Base-by-base conservation (phyloP, 2,888 invertebrate species). In the Agonopterix heracliana region DNA sequence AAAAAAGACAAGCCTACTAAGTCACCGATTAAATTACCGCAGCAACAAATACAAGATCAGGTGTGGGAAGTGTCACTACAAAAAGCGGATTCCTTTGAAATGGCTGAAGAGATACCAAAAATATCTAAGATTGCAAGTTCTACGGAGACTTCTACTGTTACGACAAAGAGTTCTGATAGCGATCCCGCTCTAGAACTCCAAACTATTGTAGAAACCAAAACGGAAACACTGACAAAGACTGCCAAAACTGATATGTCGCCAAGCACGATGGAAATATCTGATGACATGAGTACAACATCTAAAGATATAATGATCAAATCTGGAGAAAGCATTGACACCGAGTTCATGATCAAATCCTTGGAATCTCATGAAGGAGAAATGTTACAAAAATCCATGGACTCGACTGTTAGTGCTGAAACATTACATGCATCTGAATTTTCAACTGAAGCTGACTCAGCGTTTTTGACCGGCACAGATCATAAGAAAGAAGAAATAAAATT, bases 261-360 rank as follows among this genome's bases (percentile, higher is more conserved):
- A 8, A 71, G 74, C 51, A 75, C 79, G 45, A 72, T 78, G 49
- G 88, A 87, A 67, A 61, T 77, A 42, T 83, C 81, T 40, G 88
- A 88, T 52, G 87, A 87, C 56, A 69, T 78, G 14, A 86, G 84
- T 58, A 79, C 76, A 1, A 70, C 70, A 35, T 86, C 88, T 3
- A 89, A 82, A 69, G 89, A 89, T 54, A 69, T 85, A 5, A 89
- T 89, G 89, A 71, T 87, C 4, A 89, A 89, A 70, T 89, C 89
- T 35, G 89, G 87, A 35, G 89, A 89, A 68, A 89, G 89, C 49
- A 64, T 86, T 44, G 89, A 89, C 51, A 89, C 89, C 10, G 89
- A 89, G 64, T 87, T 66, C 57, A 89, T 89, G 89, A 68, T 89
- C 2, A 89, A 89, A 58, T 89, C 89, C 41, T 71, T 89, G 50